Base-by-base conservation (phyloP, 2,888 invertebrate genomes). In the Drosophila birchii region DNA sequence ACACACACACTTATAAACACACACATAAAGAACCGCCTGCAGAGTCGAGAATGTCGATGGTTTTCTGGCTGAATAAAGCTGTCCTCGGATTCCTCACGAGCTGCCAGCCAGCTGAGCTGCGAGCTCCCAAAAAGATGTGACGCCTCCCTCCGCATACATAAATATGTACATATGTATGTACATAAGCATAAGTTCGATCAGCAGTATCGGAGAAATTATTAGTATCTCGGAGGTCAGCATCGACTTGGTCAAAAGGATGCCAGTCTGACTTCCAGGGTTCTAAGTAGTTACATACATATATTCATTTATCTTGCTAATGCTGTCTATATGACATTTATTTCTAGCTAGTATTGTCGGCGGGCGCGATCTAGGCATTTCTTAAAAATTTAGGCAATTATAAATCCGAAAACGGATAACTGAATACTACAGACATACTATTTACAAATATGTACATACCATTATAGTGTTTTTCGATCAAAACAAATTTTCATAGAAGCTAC, bases 41-140 rank as follows among this genome's bases (percentile, higher is more conserved):
- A 26, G 58, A 58, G 26, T 61, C 34, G 18, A 44, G 34, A 57
- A 41, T 32, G 34, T 57, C 26, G 43, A 56, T 41, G 41, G 23
- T 14, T 60, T 55, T 60, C 18, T 34, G 14, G 41, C 34, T 20
- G 20, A 36, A 36, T 34, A 53, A 36, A 23, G 51, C 36, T 53
- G 60, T 23, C 32, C 11, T 53, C 51, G 36, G 29, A 32, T 44
- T 32, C 43, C 56, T 38, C 53, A 23, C 36, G 38, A 38, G 23
- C 23, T n/a, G n/a, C 51, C 16, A 53, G 16, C 32, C 32, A 45
- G 38, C 26, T 23, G 60, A 29, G 55, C 39, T 34, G n/a, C 32
- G 23, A 41, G 39, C 23, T 32, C n/a, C 39, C 41, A 41, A 41
- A 53, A 20, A 39, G 18, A 14, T 9, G 51, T 32, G 6, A 26